These are phyloP conservation scores for Falco naumanni DNA, from an alignment of 2,797 vertebrate genomes.

Conservation along the genomic window DNA sequence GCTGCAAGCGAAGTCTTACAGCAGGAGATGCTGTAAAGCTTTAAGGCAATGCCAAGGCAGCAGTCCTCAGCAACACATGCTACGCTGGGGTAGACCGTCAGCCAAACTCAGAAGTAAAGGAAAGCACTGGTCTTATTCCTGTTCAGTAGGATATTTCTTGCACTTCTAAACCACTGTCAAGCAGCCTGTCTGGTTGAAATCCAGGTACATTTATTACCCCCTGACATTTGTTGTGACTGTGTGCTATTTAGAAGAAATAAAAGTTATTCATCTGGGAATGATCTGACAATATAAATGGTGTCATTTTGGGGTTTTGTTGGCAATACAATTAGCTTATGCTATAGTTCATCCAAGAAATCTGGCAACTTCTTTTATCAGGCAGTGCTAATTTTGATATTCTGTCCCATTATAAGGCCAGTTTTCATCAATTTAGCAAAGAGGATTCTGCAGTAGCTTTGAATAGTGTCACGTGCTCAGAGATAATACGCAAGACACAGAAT, in stretches of 20 bases:
- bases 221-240: conserved; percentile 36
- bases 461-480: neutral
- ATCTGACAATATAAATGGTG: conserved; percentile 54
- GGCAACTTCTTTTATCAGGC: neutral
- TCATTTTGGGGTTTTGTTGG: conserved; percentile 47
- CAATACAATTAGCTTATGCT: conserved; percentile 36
- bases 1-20: neutral
- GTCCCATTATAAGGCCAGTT: neutral
- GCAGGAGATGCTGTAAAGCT: neutral
- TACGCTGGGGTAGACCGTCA: neutral
- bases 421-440: neutral
- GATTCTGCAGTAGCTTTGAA: neutral
- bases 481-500: neutral
- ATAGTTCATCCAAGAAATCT: neutral
- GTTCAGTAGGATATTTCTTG: neutral
- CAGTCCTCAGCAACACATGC: neutral
- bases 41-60: neutral
- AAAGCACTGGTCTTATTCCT: neutral
- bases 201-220: conserved; percentile 21
- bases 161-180: neutral
- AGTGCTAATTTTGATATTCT: neutral
- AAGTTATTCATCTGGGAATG: conserved; percentile 46
- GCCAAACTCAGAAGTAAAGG: neutral
- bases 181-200: neutral
- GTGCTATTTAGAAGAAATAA: conserved; percentile 26